These are phyloP conservation scores for Pherbina coryleti DNA, from an alignment of 2,888 invertebrate genomes.

Conservation along the genomic window DNA sequence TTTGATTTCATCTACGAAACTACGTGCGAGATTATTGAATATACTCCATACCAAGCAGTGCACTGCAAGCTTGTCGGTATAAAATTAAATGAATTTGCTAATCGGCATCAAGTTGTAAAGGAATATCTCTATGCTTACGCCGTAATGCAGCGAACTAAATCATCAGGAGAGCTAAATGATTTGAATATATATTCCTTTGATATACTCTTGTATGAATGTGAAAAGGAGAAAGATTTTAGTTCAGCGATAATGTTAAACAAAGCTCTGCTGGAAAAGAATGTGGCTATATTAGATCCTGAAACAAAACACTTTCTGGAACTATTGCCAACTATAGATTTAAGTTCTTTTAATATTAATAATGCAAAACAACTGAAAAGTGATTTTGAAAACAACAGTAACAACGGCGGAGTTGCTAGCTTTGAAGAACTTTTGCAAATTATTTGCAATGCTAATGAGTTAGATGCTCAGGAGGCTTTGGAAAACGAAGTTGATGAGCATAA, in stretches of 20 bases:
- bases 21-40: conserved; percentile 49
- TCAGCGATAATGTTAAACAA: conserved; percentile 48
- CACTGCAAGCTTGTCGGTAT: conserved; percentile 54
- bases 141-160: conserved; percentile 33
- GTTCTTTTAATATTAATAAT: conserved; percentile 19
- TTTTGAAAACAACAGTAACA: neutral
- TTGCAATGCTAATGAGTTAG: conserved; percentile 41
- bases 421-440: conserved; percentile 45
- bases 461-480: conserved; percentile 29
- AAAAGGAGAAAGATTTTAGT: conserved; percentile 43
- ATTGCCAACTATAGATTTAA: neutral
- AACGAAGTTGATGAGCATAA: conserved; percentile 30
- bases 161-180: conserved; percentile 19
- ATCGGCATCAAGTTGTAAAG: conserved; percentile 45
- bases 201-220: conserved; percentile 51
- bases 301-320: conserved; percentile 51
- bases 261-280: conserved; percentile 47
- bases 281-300: conserved; percentile 47
- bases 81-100: conserved; percentile 46
- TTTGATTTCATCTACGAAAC: conserved; percentile 50
- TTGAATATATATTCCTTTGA: conserved; percentile 49
- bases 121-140: conserved; percentile 50
- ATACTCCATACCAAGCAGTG: conserved; percentile 55
- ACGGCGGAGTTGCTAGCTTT: conserved; percentile 34
- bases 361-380: conserved; percentile 15